Percentiles rank a stretch among this genome's conserved stretches.
phyloP scores from a whole-genome alignment of 2,113 vertebrate species.

The Lontra canadensis region DNA sequence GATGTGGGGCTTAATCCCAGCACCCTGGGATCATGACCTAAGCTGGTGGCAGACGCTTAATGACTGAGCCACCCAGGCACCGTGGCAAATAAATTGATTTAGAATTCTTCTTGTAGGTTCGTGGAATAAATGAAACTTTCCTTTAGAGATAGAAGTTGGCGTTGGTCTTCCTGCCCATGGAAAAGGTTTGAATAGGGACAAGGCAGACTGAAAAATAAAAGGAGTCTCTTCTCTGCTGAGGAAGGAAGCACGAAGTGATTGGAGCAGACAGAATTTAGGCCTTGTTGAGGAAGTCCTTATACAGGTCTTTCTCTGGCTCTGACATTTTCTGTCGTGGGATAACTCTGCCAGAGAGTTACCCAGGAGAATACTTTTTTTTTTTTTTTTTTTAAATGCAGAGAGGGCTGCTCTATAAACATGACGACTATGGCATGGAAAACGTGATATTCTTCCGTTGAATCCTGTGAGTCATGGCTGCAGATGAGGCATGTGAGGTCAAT shows the following conservation, averaged over 20 bases:
- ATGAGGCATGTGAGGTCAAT: neutral
- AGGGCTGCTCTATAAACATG: neutral
- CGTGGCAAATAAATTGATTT: neutral
- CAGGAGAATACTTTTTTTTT: neutral
- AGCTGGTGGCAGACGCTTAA: too few species aligned
- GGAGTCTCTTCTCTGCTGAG: neutral
- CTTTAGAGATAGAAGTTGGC: neutral
- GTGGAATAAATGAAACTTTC: neutral
- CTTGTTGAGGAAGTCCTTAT: neutral
- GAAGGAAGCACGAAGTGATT: neutral
- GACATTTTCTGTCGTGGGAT: neutral
- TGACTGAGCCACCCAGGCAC: too few species aligned
- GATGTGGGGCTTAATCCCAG: too few species aligned
- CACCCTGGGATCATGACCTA: too few species aligned
- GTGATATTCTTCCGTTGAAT: neutral
- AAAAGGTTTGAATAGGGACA: neutral
- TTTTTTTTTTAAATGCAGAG: neutral
- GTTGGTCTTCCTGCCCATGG: neutral
- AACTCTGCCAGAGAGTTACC: neutral
- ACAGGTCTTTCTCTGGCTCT: neutral
- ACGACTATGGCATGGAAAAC: neutral
- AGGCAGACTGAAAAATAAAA: neutral
- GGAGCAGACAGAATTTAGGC: neutral
- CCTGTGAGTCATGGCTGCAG: neutral
- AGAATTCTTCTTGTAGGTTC: neutral